Base-by-base conservation (phyloP, 2,113 vertebrate species). In the Hiodon tergisus region DNA sequence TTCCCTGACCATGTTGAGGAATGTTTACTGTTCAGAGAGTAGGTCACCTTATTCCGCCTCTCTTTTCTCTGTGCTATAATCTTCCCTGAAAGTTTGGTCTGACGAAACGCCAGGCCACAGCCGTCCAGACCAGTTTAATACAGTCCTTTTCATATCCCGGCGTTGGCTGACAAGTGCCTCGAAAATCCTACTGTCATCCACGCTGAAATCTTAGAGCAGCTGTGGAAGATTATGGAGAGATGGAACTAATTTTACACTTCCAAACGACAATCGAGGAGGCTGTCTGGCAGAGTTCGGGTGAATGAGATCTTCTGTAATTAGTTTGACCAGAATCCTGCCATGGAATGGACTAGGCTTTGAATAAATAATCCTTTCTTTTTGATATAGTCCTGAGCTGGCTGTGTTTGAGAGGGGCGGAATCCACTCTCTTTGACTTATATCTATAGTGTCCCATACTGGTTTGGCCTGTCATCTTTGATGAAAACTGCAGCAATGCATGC, bases 241-340 rank as follows among this genome's bases (percentile, higher is more conserved):
- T 71, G 75, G 62, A 77, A 66, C 69, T 66, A 71, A 71, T 63
- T 77, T 71, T 71, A 63, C 17, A 50, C 61, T 77, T 11, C 13
- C 31, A 47, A 31, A 71, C 7, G 47, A 71, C 17, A 57, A 58
- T 55, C 31, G 59, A 71, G 61, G 75, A 54, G 55, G 46, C 59
- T 11, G 68, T 76, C 59, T 69, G 48, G 59, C 61, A 50, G 67
- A 31, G 51, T 55, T 61, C 10, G 11, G 51, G n/a, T 57, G 75
- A 76, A 52, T 62, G 51, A 62, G 51, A 55, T 10, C 53, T 50
- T 74, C 67, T 59, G n/a, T 58, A 47, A 74, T 63, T 69, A 47
- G 50, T 77, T 76, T 69, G 69, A 57, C 54, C 66, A 74, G 66
- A 76, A 77, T 76, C 77, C 53, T 53, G 11, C 31, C 48, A 46